A percentile compares a stretch with the other conserved stretches of the same genome.
phyloP scores from a whole-genome alignment of 1,140 invertebrate genomes.

The Conopomorpha cramerella region DNA sequence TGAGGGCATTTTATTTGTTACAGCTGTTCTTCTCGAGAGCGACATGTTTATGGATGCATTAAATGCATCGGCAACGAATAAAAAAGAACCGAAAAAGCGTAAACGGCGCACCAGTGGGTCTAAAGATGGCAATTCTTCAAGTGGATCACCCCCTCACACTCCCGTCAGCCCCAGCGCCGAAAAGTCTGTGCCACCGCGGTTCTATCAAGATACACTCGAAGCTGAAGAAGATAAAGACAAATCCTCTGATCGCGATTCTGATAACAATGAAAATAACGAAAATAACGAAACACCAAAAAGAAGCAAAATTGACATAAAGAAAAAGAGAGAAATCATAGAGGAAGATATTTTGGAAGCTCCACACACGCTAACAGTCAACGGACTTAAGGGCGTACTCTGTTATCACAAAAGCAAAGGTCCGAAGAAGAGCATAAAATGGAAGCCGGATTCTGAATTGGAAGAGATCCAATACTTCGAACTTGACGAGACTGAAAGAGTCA shows the following conservation, averaged over 20 bases:
- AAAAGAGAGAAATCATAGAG: slow-evolving; percentile 61
- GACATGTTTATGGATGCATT: slow-evolving; percentile 92
- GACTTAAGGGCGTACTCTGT: slow-evolving; percentile 68
- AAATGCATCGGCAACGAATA: slow-evolving; percentile 71
- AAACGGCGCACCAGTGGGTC: slow-evolving; percentile 72
- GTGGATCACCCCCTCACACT: slow-evolving; percentile 40
- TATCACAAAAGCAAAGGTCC: slow-evolving; percentile 73
- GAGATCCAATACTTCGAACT: slow-evolving; percentile 88
- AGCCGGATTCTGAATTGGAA: slow-evolving; percentile 76
- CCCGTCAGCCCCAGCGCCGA: slow-evolving; percentile 37
- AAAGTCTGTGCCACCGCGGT: slow-evolving; percentile 70
- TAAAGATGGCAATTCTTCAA: slow-evolving; percentile 62
- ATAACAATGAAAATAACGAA: slow-evolving; percentile 17
- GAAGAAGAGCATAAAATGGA: slow-evolving; percentile 86
- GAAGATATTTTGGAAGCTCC: slow-evolving; percentile 29
- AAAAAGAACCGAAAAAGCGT: slow-evolving; percentile 76
- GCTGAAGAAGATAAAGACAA: slow-evolving; percentile 62
- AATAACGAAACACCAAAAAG: slow-evolving; percentile 5
- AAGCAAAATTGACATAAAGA: slow-evolving; percentile 4
- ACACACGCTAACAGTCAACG: slow-evolving; percentile 41
- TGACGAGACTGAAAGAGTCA: slow-evolving; percentile 92
- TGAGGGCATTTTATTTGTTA: slow-evolving; percentile 34
- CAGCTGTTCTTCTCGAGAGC: slow-evolving; percentile 82
- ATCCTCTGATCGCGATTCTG: slow-evolving; percentile 15
- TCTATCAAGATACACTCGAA: slow-evolving; percentile 91